Evolutionary conservation across 2,113 vertebrate species (phyloP).

Genomic region (Trematomus loennbergii): DNA sequence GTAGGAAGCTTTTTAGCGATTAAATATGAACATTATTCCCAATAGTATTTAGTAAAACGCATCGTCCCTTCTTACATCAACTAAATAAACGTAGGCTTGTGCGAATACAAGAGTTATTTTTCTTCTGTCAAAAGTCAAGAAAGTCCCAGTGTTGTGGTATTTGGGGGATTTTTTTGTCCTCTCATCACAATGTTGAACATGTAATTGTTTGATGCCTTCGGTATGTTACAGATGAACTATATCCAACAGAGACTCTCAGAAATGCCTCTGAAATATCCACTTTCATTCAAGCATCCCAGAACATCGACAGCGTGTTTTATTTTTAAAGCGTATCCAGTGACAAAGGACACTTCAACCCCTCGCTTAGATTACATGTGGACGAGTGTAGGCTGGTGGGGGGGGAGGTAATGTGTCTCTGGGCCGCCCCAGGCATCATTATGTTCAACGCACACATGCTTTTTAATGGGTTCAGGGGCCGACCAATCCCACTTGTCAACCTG

Average conservation of each 20-base stretch:
- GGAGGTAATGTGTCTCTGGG: conserved; percentile 79
- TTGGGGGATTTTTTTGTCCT: conserved; percentile 15
- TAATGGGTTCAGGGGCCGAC: conserved; percentile 84
- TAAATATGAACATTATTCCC: too few relatives aligned
- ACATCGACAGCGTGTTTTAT: conserved; percentile 87
- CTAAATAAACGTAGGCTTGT: conserved; percentile 1
- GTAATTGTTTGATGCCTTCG: conserved; percentile 65
- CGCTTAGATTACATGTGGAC: conserved; percentile 88
- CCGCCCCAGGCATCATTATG: conserved; percentile 88
- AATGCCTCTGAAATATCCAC: conserved; percentile 81
- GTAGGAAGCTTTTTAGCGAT: too few relatives aligned
- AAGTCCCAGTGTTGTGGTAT: conserved; percentile 29
- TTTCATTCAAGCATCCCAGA: conserved; percentile 82
- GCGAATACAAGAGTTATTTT: conserved; percentile 17
- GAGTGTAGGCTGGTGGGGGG: conserved; percentile 79
- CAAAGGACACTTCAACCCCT: conserved; percentile 87
- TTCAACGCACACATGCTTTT: conserved; percentile 76
- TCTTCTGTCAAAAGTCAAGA: conserved; percentile 8
- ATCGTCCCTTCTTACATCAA: too few relatives aligned
- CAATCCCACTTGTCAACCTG: conserved; percentile 85
- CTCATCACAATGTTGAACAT: conserved; percentile 22
- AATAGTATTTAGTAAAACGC: too few relatives aligned
- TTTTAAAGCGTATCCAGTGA: conserved; percentile 91
- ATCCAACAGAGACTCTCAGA: conserved; percentile 74
- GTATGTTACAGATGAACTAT: conserved; percentile 62